Evolutionary conservation across 2,797 vertebrate species (phyloP).

Genomic region (Gambusia yucatana): DNA sequence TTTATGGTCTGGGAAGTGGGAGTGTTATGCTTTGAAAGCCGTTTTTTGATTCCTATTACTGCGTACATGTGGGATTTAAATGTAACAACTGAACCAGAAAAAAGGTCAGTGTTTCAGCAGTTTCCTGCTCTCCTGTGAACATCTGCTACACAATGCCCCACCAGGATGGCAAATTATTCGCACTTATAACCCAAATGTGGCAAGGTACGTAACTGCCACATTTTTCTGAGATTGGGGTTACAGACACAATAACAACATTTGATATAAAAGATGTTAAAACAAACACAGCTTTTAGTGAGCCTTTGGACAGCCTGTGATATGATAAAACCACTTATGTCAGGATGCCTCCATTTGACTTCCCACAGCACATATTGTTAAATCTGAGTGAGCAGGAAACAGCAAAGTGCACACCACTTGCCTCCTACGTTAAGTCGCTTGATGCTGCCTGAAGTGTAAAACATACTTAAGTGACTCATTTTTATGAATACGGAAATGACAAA

Average conservation of each 20-base stretch:
- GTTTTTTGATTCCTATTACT: neutral
- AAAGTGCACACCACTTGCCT: slow-evolving; percentile 31
- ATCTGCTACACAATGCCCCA: slow-evolving; percentile 1
- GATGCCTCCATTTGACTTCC: slow-evolving; percentile 47
- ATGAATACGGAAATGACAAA: slow-evolving; percentile 31
- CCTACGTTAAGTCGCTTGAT: slow-evolving; percentile 43
- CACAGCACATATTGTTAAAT: slow-evolving; percentile 57
- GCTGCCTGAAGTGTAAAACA: slow-evolving; percentile 63
- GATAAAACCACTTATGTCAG: slow-evolving; percentile 43
- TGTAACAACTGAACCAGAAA: neutral
- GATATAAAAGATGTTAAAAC: slow-evolving; percentile 14
- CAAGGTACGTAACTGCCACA: slow-evolving; percentile 5
- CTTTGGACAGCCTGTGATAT: slow-evolving; percentile 18
- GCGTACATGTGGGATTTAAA: neutral
- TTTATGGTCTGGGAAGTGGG: neutral
- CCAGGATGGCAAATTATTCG: neutral
- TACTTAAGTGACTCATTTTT: slow-evolving; percentile 46
- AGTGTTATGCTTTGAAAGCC: neutral
- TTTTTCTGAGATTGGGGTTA: slow-evolving; percentile 12
- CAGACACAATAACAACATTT: slow-evolving; percentile 18
- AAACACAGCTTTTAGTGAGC: slow-evolving; percentile 12
- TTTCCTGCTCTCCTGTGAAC: slow-evolving; percentile 6
- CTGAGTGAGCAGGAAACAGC: slow-evolving; percentile 39
- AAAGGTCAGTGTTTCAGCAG: slow-evolving; percentile 14
- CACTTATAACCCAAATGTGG: slow-evolving; percentile 4